Conservation (phyloP, 1,140 invertebrate species). For the Leguminivora glycinivorella region DNA sequence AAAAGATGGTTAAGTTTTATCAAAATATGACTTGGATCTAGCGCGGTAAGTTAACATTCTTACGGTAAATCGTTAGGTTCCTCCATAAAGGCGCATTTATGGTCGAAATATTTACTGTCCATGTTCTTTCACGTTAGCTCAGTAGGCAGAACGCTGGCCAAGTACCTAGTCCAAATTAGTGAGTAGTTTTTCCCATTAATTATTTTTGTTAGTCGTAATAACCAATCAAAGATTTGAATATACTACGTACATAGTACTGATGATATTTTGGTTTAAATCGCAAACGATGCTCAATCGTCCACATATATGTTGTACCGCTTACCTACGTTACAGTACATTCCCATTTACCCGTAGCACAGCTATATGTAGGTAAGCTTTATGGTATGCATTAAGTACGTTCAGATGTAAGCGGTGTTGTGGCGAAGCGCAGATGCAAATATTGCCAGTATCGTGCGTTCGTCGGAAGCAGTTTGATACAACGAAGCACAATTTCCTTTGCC, state of each 20-base stretch:
- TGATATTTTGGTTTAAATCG: not conserved
- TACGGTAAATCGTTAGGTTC: no score
- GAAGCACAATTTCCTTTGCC: conserved; percentile 47
- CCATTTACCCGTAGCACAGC: not conserved
- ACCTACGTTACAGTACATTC: not conserved
- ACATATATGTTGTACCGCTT: not conserved
- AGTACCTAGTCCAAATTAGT: no score
- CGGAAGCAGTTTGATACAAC: conserved; percentile 51
- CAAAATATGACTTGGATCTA: no score
- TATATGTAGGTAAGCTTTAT: conserved; percentile 13
- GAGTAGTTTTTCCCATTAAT: no score
- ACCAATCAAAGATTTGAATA: not conserved
- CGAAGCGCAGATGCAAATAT: conserved; percentile 44
- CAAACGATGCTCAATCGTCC: not conserved
- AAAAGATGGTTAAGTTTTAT: no score
- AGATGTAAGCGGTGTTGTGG: conserved; percentile 24
- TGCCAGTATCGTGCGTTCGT: conserved; percentile 34
- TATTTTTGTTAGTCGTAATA: no score
- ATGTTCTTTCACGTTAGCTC: no score
- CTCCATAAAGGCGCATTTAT: no score
- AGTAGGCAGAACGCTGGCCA: no score
- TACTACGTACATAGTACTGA: no score
- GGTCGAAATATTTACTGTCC: no score
- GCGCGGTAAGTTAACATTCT: no score
- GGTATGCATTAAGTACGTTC: conserved; percentile 24